These are phyloP conservation scores for Diaphora mendica DNA, from an alignment of 2,888 invertebrate species.

Conservation along the genomic window DNA sequence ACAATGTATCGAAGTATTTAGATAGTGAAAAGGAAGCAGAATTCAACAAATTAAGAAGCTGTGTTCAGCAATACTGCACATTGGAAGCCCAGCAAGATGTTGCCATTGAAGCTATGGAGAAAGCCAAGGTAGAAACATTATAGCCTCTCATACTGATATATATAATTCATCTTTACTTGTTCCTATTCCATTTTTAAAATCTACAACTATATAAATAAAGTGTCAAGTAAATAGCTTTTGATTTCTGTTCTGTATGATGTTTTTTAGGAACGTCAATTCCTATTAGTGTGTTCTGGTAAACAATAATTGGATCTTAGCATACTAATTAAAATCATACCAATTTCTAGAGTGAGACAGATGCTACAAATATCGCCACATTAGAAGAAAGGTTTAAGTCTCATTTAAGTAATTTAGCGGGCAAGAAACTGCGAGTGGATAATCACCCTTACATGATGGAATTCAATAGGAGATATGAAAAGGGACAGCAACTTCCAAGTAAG, in stretches of 20 bases:
- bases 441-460: conserved; percentile 74
- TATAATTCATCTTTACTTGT: background rate
- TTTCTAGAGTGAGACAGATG: conserved; percentile 69
- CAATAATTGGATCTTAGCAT: background rate
- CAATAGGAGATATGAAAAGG: conserved; percentile 61
- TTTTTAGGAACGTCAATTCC: background rate
- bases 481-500: conserved; percentile 61
- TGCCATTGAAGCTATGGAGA: conserved; percentile 70
- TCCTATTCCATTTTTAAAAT: background rate
- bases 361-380: conserved; percentile 64
- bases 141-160: no score
- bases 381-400: conserved; percentile 65
- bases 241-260: background rate
- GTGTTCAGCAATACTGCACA: conserved; percentile 71
- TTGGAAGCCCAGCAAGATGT: conserved; percentile 73
- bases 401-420: conserved; percentile 60
- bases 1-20: conserved; percentile 76
- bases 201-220: background rate
- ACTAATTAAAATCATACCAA: background rate
- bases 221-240: background rate
- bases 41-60: conserved; percentile 65
- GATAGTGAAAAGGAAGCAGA: conserved; percentile 70
- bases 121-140: conserved; percentile 58
- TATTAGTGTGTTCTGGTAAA: background rate
- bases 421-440: conserved; percentile 58